phyloP scores from a whole-genome alignment of 2,797 vertebrate genomes.

The Sebastolobus alascanus region DNA sequence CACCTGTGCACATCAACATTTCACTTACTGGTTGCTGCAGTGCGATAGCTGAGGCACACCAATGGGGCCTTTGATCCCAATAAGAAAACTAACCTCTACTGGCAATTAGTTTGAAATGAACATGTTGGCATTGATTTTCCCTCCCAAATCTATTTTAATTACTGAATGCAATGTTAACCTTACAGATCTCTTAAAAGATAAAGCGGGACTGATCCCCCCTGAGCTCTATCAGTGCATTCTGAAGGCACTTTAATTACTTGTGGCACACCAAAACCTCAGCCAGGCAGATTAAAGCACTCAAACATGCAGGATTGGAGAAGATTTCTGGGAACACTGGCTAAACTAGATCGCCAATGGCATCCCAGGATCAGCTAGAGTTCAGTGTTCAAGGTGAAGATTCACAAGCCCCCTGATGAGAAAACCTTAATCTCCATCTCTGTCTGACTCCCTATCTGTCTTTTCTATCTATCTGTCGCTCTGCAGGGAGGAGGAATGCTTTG shows the following conservation, averaged over 20 bases:
- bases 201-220: slow-evolving; percentile 7
- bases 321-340: slow-evolving; percentile 32
- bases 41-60: slow-evolving; percentile 7
- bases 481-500: slow-evolving; percentile 14
- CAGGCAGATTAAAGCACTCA: slow-evolving; percentile 44
- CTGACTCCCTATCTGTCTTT: slow-evolving; percentile 24
- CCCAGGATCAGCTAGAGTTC: slow-evolving; percentile 35
- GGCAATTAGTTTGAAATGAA: slow-evolving; percentile 58
- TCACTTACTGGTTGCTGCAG: slow-evolving; percentile 22
- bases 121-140: slow-evolving; percentile 50
- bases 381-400: slow-evolving; percentile 44
- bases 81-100: slow-evolving; percentile 40
- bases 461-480: slow-evolving; percentile 9
- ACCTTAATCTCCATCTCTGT: slow-evolving; percentile 34
- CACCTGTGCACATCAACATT: slow-evolving; percentile 25
- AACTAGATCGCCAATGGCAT: slow-evolving; percentile 35
- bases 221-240: slow-evolving; percentile 25
- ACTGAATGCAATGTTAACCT: slow-evolving; percentile 48
- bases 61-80: slow-evolving; percentile 40
- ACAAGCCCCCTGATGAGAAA: slow-evolving; percentile 47
- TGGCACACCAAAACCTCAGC: slow-evolving; percentile 6
- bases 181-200: slow-evolving; percentile 46
- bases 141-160: slow-evolving; percentile 60
- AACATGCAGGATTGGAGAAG: not conserved
- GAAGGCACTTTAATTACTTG: slow-evolving; percentile 50